A percentile compares a stretch with the other conserved stretches of the same genome.
Conservation (phyloP, 2,797 vertebrate genomes). For the Melanitta fusca region DNA sequence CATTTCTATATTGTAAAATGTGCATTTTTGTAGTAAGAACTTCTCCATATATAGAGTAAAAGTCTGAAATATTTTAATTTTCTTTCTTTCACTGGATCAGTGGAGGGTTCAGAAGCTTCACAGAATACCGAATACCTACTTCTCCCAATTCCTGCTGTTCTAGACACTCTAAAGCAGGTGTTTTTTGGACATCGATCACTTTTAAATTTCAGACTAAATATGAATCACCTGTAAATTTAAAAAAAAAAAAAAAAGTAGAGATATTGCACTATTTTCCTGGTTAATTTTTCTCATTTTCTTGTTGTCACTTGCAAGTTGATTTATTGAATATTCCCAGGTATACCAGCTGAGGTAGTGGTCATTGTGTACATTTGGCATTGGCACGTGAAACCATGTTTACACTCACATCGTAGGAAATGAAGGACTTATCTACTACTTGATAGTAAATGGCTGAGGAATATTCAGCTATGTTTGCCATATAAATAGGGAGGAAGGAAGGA, state of each 20-base stretch:
- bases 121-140: not conserved
- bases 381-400: not conserved
- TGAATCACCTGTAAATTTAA: not conserved
- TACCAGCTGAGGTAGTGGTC: not conserved
- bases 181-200: not conserved
- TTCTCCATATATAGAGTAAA: not conserved
- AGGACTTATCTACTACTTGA: not conserved
- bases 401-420: not conserved
- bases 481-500: too few species aligned
- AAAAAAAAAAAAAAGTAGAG: not conserved
- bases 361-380: not conserved
- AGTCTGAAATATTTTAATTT: not conserved
- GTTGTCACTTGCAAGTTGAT: not conserved
- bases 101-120: not conserved
- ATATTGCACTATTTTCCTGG: not conserved
- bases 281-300: not conserved
- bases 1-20: not conserved
- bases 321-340: not conserved
- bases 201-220: not conserved
- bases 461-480: not conserved
- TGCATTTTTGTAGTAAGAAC: not conserved
- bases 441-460: not conserved
- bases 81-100: not conserved
- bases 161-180: not conserved
- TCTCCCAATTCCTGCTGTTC: not conserved